phyloP scores from a whole-genome alignment of 1,140 invertebrate genomes.

The Yoshiicerus persimilis region DNA sequence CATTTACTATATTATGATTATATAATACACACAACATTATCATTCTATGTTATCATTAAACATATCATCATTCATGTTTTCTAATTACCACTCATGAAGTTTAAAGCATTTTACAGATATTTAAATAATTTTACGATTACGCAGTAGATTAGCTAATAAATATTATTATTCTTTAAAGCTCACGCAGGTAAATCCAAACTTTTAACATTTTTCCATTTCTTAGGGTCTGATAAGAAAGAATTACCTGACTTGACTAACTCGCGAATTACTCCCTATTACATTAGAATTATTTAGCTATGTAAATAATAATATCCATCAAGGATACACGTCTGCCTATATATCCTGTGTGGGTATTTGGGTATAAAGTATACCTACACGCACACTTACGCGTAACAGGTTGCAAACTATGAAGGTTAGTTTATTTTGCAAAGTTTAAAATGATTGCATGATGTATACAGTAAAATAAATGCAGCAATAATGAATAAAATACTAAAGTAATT shows the following conservation, averaged over 20 bases:
- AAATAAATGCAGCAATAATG: background rate
- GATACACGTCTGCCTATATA: background rate
- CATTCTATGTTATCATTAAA: background rate
- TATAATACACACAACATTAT: background rate
- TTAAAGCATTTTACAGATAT: background rate
- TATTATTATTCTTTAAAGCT: background rate
- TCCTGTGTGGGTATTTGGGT: too few species aligned
- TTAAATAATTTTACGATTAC: conserved; percentile 5
- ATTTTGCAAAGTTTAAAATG: background rate
- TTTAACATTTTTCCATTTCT: background rate
- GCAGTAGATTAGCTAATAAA: background rate
- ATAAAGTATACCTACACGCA: too few species aligned
- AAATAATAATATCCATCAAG: background rate
- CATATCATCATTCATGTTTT: conserved; percentile 1
- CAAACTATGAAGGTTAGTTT: background rate
- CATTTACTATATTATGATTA: background rate
- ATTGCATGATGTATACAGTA: background rate
- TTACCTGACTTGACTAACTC: background rate
- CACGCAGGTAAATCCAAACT: background rate
- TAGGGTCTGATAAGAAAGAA: background rate
- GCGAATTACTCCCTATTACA: background rate
- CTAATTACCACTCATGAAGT: conserved; percentile 1
- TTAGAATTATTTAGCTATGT: background rate
- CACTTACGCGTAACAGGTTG: background rate
- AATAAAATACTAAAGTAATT: background rate